Evolutionary conservation across 2,888 invertebrate genomes (phyloP).

Genomic region (Eupithecia inturbata): DNA sequence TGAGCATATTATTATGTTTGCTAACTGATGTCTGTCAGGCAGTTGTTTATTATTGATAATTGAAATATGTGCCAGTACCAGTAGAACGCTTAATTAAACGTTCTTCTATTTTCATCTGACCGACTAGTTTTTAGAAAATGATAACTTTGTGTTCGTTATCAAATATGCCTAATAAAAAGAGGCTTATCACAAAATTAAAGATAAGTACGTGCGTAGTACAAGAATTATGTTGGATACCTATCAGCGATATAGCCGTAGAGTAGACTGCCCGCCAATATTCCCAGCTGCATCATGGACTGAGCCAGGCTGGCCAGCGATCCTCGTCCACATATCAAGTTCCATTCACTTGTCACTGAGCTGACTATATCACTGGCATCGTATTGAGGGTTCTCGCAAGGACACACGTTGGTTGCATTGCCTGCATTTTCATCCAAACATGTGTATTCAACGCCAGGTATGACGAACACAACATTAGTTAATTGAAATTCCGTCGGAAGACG

Average conservation of each 20-base stretch:
- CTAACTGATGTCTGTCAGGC: background rate
- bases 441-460: slow-evolving; percentile 81
- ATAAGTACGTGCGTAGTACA: background rate
- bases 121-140: background rate
- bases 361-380: slow-evolving; percentile 81
- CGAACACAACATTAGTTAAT: slow-evolving; percentile 82
- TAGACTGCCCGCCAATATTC: slow-evolving; percentile 82
- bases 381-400: slow-evolving; percentile 75
- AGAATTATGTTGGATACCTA: slow-evolving; percentile 54
- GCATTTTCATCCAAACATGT: slow-evolving; percentile 68
- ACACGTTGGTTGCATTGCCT: slow-evolving; percentile 67
- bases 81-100: background rate
- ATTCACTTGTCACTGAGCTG: slow-evolving; percentile 85
- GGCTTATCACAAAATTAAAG: slow-evolving; percentile 5
- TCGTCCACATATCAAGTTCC: slow-evolving; percentile 85
- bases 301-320: slow-evolving; percentile 81
- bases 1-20: background rate
- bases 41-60: background rate
- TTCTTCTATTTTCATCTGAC: background rate
- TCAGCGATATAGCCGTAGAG: slow-evolving; percentile 82
- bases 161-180: background rate
- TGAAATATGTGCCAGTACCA: too few relatives aligned
- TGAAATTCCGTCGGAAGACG: slow-evolving; percentile 84
- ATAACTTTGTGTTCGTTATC: background rate
- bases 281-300: slow-evolving; percentile 83